A percentile compares a stretch with the other conserved stretches of the same genome.
Conservation (phyloP, 23 tunicate species). For the Styela clava region DNA sequence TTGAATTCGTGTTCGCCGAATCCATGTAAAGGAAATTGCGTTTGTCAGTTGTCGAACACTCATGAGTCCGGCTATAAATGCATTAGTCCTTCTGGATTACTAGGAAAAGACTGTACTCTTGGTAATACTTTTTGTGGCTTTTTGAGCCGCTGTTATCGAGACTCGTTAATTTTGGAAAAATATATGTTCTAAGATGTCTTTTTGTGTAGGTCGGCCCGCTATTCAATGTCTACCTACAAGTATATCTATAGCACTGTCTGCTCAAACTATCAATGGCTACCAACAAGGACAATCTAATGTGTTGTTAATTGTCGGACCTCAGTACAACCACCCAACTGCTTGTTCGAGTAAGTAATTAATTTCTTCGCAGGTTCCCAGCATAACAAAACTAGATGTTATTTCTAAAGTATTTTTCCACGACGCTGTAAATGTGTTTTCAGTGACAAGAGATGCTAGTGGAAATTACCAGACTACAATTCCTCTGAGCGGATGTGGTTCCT, state of each 20-base stretch:
- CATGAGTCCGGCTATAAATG: slow-evolving; percentile 1
- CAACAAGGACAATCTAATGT: background rate
- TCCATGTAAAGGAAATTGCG: slow-evolving; percentile 6
- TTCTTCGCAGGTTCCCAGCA: too few species aligned
- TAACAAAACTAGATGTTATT: too few species aligned
- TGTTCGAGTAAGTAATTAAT: background rate
- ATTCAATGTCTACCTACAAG: background rate
- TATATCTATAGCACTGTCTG: background rate
- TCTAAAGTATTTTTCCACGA: too few species aligned
- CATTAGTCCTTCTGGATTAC: background rate
- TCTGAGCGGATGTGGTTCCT: background rate
- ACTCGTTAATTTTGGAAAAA: too few species aligned
- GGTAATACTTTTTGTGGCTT: slow-evolving; percentile 2
- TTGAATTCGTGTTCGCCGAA: background rate
- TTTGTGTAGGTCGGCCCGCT: background rate
- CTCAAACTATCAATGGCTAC: background rate
- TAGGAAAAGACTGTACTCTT: background rate
- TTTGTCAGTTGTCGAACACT: background rate
- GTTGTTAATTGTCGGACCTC: background rate
- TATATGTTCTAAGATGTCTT: too few species aligned
- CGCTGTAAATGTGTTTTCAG: too few species aligned
- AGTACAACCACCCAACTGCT: background rate
- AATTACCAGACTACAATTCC: background rate
- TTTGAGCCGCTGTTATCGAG: too few species aligned
- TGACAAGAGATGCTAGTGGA: background rate